Percentiles rank a stretch among this genome's conserved stretches.
Evolutionary conservation across 2,888 invertebrate genomes (phyloP).

Genomic region (Melolontha melolontha): DNA sequence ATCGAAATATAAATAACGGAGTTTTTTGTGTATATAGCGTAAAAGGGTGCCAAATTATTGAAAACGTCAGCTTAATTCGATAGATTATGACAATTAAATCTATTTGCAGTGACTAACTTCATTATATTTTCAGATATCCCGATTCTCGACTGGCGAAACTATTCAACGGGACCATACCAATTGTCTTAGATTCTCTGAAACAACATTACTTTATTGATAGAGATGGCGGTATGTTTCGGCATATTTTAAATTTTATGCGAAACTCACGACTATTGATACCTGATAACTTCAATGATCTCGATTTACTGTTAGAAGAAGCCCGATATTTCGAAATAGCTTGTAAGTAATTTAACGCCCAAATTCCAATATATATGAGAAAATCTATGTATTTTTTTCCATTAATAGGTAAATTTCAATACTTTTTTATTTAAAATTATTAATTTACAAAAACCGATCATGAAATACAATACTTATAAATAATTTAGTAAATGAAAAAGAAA

Average conservation of each 20-base stretch:
- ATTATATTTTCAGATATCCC: conserved; percentile 80
- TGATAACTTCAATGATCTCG: conserved; percentile 86
- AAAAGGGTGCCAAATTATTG: too few relatives aligned
- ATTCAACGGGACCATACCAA: conserved; percentile 95
- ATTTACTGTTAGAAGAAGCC: conserved; percentile 91
- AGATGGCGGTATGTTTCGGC: conserved; percentile 97
- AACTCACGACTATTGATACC: conserved; percentile 90
- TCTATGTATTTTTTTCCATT: too few relatives aligned
- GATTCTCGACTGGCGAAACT: conserved; percentile 92
- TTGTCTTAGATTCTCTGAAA: conserved; percentile 94
- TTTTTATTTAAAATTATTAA: too few relatives aligned
- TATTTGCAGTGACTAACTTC: too few relatives aligned
- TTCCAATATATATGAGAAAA: too few relatives aligned
- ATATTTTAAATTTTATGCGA: conserved; percentile 96
- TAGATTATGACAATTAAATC: too few relatives aligned
- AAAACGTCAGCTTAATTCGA: too few relatives aligned
- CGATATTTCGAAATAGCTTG: conserved; percentile 90
- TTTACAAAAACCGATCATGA: conserved; percentile 4
- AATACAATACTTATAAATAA: too few relatives aligned
- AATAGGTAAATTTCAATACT: too few relatives aligned
- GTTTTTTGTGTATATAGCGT: too few relatives aligned
- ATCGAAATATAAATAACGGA: too few relatives aligned
- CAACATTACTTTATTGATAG: conserved; percentile 99
- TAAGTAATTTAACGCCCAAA: conserved; percentile 67
- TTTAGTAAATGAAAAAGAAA: too few relatives aligned